A percentile compares a stretch with the other conserved stretches of the same genome.
phyloP scores from a whole-genome alignment of 2,888 invertebrate species.

The Lycocerus yunnanus region DNA sequence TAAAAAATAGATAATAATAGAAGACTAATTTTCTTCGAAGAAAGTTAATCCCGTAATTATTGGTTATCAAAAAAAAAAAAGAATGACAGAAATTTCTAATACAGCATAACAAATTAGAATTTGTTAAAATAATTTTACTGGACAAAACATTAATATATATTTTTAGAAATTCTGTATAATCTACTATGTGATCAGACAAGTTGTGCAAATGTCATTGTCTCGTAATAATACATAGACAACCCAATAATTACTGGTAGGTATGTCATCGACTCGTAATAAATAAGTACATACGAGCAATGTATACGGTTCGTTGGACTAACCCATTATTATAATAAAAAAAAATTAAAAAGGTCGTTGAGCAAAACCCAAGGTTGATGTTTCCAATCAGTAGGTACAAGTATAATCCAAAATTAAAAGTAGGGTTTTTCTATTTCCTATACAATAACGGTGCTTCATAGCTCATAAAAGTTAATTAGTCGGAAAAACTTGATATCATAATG shows the following conservation, averaged over 20 bases:
- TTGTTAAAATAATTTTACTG: background rate
- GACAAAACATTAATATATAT: background rate
- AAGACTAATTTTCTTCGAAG: background rate
- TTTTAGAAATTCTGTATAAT: constrained; percentile 1
- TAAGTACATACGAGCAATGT: background rate
- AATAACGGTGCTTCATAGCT: background rate
- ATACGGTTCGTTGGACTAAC: background rate
- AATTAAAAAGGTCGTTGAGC: background rate
- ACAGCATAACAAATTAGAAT: background rate
- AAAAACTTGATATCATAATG: background rate
- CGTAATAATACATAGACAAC: background rate
- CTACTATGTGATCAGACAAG: background rate
- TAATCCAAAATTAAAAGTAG: background rate
- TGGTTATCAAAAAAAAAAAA: background rate
- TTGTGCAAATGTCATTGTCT: background rate
- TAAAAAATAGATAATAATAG: background rate
- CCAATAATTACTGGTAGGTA: background rate
- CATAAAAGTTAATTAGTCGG: background rate
- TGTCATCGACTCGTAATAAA: background rate
- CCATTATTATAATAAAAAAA: background rate
- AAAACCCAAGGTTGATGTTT: background rate
- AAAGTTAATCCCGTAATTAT: background rate
- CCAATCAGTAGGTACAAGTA: background rate
- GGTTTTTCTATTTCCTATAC: background rate
- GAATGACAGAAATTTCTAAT: background rate